These are phyloP conservation scores for human (Homo sapiens) DNA, from an alignment of 2,113 vertebrate genomes.

Conservation along the genomic window GRCh38 chr4:142355501-142356000, in stretches of 20 bases:
- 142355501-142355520: neutral
- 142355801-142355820: neutral
- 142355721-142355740: slow-evolving; percentile 15
- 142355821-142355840: slow-evolving; percentile 15
- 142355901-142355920: neutral
- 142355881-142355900: neutral
- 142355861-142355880: neutral
- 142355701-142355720: neutral
- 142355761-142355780: neutral
- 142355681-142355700: slow-evolving; percentile 11
- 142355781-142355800: neutral
- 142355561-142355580: neutral
- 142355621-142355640: neutral
- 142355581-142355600: neutral
- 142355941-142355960: neutral
- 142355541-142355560: neutral
- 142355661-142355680: neutral
- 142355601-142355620: neutral
- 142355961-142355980: neutral
- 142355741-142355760: neutral
- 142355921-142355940: slow-evolving; percentile 14
- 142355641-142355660: neutral
- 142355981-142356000: neutral
- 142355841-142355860: slow-evolving; percentile 15
- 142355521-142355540: neutral